Percentiles rank a stretch among this genome's conserved stretches.
Evolutionary conservation across 2,888 invertebrate species (phyloP).

Genomic region (Colostygia pectinataria): DNA sequence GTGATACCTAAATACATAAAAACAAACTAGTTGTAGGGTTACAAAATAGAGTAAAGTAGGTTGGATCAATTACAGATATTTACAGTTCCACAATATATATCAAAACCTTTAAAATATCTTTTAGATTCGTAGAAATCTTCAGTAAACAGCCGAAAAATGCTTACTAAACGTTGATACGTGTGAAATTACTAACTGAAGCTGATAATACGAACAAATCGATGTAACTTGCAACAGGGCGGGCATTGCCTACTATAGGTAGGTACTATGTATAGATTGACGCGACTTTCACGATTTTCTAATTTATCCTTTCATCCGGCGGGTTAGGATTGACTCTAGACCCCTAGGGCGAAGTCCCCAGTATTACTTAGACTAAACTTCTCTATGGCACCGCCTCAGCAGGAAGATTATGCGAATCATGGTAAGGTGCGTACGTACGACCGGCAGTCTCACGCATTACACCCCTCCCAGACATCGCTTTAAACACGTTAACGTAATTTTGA

Average conservation of each 20-base stretch:
- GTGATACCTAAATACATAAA: too few species aligned
- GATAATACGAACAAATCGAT: constrained; percentile 61
- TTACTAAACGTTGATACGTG: constrained; percentile 15
- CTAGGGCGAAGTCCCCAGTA: constrained; percentile 34
- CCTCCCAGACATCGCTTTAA: constrained; percentile 29
- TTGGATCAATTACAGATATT: too few species aligned
- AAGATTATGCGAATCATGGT: constrained; percentile 45
- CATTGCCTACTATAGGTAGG: constrained; percentile 44
- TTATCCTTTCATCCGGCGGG: constrained; percentile 38
- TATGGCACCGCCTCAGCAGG: constrained; percentile 41
- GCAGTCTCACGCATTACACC: constrained; percentile 51
- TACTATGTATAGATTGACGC: constrained; percentile 32
- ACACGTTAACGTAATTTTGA: constrained; percentile 17
- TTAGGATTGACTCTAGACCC: constrained; percentile 25
- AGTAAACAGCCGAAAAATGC: neutral
- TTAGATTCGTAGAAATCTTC: neutral
- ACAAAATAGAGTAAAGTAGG: too few species aligned
- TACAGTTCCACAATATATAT: too few species aligned
- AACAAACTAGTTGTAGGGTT: too few species aligned
- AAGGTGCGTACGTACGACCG: constrained; percentile 47
- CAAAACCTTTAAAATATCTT: neutral
- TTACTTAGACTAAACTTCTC: constrained; percentile 43
- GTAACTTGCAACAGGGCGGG: constrained; percentile 73
- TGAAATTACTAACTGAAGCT: constrained; percentile 38
- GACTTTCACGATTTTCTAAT: constrained; percentile 42